Base-by-base conservation (phyloP, 2,888 invertebrate species). In the Hyposoter didymator region DNA sequence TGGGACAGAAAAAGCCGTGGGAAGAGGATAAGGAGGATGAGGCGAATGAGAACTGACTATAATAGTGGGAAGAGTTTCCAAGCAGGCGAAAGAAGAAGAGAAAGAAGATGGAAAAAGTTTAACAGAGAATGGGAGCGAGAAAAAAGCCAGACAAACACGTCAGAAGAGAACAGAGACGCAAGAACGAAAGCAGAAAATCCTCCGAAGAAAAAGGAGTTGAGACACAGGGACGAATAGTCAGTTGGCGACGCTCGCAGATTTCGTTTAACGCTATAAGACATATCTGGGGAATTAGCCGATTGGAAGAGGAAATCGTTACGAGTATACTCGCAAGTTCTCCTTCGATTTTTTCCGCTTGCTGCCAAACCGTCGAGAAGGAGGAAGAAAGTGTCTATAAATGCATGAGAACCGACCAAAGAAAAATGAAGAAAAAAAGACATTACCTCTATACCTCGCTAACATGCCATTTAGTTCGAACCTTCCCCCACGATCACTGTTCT, bases 221-320 rank as follows among this genome's bases (percentile, higher is more conserved):
- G 59, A 22, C 32, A 59, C 78, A 75, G 66, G 69, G 47, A 82
- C 39, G 82, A 47, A 70, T 47, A 82, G 79, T 78, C 47, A 83
- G 76, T 84, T 86, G 82, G 79, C 81, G 81, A 81, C 73, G 80
- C 80, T 85, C 76, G 72, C 64, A 64, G 80, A 76, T 83, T 28
- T 28, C 76, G 83, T 70, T 85, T 69, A 82, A 85, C 75, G 83
- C 74, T 78, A 76, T 74, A 83, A 87, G 83, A 84, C 81, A 81
- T 88, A 88, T 88, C 88, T 83, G 67, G 85, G 84, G 87, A 89
- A 89, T 89, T 89, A 89, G 88, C 84, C 87, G 87, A 88, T 89
- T 87, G 88, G 86, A 88, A 88, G 84, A 81, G 70, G 82, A 67
- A 55, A 79, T 84, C 81, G 19, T 43, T 72, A 66, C 59, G 47